Evolutionary conservation across 2,888 invertebrate species (phyloP), one percentile per base, ranked within the genome.

Genomic region (Platerodrilus igneus): DNA sequence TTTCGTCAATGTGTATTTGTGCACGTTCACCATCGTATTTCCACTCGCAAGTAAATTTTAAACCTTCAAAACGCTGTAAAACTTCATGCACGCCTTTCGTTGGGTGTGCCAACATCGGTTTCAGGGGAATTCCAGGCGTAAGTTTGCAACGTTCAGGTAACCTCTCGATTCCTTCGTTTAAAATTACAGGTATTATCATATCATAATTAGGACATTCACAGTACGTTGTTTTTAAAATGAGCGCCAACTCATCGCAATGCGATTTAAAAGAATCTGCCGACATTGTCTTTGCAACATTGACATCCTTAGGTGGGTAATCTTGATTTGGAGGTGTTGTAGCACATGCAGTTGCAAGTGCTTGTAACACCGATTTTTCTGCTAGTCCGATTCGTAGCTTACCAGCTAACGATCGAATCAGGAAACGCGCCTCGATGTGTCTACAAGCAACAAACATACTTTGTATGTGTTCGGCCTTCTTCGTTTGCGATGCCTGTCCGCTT

Each of bases 1-100:
- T 75, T 29, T 79, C 78, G 15, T 70, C 63, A 15, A 79, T 69
- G 62, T 93, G 92, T 52, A 93, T 89, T 79, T 95, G 97, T 0
- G 96, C 97, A 55, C 99, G 76, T 74, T 99, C 99, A 1, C 99
- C 99, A 69, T 99, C 99, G 67, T 99, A 99, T 67, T 99, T 99
- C 81, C 86, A 99, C 71, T 99, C 99, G 66, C 97, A 97, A 1
- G 96, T 96, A 66, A 99, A 97, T 56, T 81, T 78, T 48, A 86
- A 75, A 8, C 84, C 83, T 42, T 69, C 67, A 41, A 67, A 80
- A 58, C 91, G 76, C 42, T 80, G 76, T 35, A 96, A 69, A 3
- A 96, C 86, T 65, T 95, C 94, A 47, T 81, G 78, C 1, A 97
- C 86, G 2, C 94, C 95, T 66, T 87, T 90, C 0, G 97, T 94